Percentiles rank a stretch among this genome's conserved stretches.
Conservation (phyloP, 2,797 vertebrate species). For the Neomorphus geoffroyi region DNA sequence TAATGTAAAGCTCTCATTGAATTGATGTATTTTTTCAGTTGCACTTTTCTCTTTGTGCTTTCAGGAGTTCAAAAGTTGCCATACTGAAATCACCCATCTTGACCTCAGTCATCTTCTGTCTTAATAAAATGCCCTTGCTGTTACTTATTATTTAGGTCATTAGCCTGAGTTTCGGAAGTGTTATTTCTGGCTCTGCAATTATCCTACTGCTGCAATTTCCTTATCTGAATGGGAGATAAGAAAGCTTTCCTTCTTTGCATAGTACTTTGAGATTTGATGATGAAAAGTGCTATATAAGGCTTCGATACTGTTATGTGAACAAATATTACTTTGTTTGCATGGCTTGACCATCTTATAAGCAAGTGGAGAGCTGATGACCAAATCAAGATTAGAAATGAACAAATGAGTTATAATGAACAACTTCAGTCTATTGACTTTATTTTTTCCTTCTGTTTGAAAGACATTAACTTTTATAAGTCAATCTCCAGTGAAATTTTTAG, state of each 20-base stretch:
- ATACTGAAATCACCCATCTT: background rate
- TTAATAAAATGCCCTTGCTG: slow-evolving; percentile 3
- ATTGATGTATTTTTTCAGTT: background rate
- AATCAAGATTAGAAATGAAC: slow-evolving; percentile 5
- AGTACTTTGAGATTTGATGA: background rate
- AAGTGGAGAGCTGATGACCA: background rate
- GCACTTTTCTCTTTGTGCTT: background rate
- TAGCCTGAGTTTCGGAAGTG: background rate
- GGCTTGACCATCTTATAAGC: background rate
- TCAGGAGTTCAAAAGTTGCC: background rate
- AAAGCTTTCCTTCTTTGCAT: slow-evolving; percentile 36
- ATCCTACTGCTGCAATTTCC: slow-evolving; percentile 42
- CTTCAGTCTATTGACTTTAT: background rate
- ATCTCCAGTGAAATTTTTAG: background rate
- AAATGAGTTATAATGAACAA: slow-evolving; percentile 8
- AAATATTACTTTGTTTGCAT: slow-evolving; percentile 40
- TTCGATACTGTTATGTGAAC: slow-evolving; percentile 5
- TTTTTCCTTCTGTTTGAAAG: background rate
- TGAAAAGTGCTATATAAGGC: background rate
- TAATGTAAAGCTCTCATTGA: background rate
- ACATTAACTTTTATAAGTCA: background rate
- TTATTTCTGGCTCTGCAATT: slow-evolving; percentile 66
- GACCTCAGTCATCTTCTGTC: background rate
- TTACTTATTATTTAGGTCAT: background rate
- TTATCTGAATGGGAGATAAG: background rate